Conservation (phyloP, 1,140 invertebrate species). For the Panagrolaimus sp. region DNA sequence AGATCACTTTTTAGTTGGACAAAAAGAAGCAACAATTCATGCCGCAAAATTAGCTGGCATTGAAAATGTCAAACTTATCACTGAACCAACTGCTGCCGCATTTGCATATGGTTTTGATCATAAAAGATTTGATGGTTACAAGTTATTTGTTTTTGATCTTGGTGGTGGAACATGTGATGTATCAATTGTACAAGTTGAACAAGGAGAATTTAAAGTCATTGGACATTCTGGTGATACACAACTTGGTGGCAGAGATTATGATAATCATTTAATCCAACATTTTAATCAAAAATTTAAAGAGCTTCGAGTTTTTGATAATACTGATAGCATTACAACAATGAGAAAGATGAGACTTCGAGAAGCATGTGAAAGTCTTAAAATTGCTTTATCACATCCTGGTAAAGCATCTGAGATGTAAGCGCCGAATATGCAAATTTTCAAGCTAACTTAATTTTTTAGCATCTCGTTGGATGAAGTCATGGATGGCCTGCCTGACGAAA, state of each 20-base stretch:
- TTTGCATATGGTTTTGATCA: slow-evolving; percentile 76
- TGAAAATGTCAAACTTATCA: slow-evolving; percentile 68
- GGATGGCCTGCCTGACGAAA: slow-evolving; percentile 78
- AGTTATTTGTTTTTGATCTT: slow-evolving; percentile 73
- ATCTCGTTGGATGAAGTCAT: slow-evolving; percentile 85
- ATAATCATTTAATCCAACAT: slow-evolving; percentile 75
- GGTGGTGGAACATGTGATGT: slow-evolving; percentile 95
- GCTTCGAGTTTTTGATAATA: too few species aligned
- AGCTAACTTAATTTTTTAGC: slow-evolving; percentile 68
- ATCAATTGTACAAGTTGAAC: slow-evolving; percentile 84
- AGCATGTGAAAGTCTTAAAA: slow-evolving; percentile 85
- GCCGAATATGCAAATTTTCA: slow-evolving; percentile 68
- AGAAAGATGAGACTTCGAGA: slow-evolving; percentile 72
- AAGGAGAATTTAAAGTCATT: slow-evolving; percentile 85
- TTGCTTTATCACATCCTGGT: slow-evolving; percentile 81
- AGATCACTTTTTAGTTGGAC: slow-evolving; percentile 73
- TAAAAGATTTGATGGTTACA: slow-evolving; percentile 62
- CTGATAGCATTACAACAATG: too few species aligned
- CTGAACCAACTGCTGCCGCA: slow-evolving; percentile 72
- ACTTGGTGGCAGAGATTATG: slow-evolving; percentile 84
- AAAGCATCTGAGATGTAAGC: slow-evolving; percentile 74
- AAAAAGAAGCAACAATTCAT: slow-evolving; percentile 79
- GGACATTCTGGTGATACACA: slow-evolving; percentile 64
- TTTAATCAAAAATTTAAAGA: slow-evolving; percentile 88
- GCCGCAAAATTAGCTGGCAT: slow-evolving; percentile 66